Base-by-base conservation (phyloP, 2,797 vertebrate species). In the Nyctalus aviator region DNA sequence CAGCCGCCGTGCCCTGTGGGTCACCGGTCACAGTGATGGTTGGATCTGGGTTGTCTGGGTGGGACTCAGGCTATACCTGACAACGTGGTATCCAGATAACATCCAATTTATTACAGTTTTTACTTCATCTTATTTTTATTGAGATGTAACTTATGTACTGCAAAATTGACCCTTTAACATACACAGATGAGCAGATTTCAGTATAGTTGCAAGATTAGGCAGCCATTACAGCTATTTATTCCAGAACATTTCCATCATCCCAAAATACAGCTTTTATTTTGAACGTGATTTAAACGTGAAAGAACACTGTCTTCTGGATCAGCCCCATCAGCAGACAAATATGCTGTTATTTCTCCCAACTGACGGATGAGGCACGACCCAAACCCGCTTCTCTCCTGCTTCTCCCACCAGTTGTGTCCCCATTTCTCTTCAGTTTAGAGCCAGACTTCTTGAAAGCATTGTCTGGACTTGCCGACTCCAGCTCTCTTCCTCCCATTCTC, bases 381-480 rank as follows among this genome's bases (percentile, higher is more conserved):
- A 68, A 88, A 71, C 2, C 20, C 21, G 41, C 15, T 73, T 21
- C 46, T 37, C 23, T 44, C 2, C 14, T 2, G 10, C 20, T 78
- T 89, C 27, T 95, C 32, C 25, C 23, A 59, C 37, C 15, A 69
- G 12, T 64, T 90, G 30, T 50, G 8, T 11, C 72, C 7, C 69
- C 9, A 41, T 73, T 90, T 93, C 25, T 90, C 46, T 68, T 83
- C n/a, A 71, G 6, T 59, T 75, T 73, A 66, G 66, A 95, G 71
- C 32, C 90, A 69, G 32, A 85, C 46, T 88, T 79, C 30, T 84
- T 95, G 75, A 77, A 77, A 95, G 10, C 64, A 81, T 91, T 73
- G 23, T 64, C 69, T 81, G 73, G 20, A 77, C 46, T 78, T 83
- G 9, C 53, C 75, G 17, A 62, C 50, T 87, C 27, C n/a, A 87